Percentiles rank a stretch among this genome's conserved stretches.
These are phyloP conservation scores for Nephrotoma guestfalica DNA, from an alignment of 2,888 invertebrate species.

Conservation along the genomic window DNA sequence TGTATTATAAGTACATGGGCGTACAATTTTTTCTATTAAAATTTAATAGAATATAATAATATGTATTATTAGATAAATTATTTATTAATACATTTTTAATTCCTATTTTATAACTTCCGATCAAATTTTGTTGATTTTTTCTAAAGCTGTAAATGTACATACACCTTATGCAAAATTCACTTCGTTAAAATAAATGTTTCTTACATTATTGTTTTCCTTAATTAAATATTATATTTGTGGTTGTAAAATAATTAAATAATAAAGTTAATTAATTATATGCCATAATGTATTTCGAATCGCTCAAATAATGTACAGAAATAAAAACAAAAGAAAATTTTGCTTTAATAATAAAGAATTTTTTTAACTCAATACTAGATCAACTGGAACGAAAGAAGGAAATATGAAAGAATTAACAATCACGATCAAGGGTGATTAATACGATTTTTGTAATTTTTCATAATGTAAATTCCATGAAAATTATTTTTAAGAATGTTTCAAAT, in stretches of 20 bases:
- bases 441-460: not conserved
- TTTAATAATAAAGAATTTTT: not conserved
- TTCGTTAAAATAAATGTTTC: not conserved
- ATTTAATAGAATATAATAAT: not conserved
- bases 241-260: not conserved
- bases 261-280: not conserved
- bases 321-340: not conserved
- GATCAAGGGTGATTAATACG: not conserved
- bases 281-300: not conserved
- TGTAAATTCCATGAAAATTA: too few species aligned
- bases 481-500: too few species aligned
- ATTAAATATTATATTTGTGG: not conserved
- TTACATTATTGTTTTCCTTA: not conserved
- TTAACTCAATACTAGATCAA: not conserved
- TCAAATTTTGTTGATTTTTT: not conserved
- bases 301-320: not conserved
- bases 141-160: not conserved
- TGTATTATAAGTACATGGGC: not conserved
- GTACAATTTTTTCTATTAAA: not conserved
- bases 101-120: not conserved
- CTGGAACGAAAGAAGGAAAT: not conserved
- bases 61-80: not conserved
- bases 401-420: not conserved
- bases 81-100: not conserved
- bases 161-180: not conserved